Conservation (phyloP, 2,797 vertebrate genomes). For the Eulemur mongoz region DNA sequence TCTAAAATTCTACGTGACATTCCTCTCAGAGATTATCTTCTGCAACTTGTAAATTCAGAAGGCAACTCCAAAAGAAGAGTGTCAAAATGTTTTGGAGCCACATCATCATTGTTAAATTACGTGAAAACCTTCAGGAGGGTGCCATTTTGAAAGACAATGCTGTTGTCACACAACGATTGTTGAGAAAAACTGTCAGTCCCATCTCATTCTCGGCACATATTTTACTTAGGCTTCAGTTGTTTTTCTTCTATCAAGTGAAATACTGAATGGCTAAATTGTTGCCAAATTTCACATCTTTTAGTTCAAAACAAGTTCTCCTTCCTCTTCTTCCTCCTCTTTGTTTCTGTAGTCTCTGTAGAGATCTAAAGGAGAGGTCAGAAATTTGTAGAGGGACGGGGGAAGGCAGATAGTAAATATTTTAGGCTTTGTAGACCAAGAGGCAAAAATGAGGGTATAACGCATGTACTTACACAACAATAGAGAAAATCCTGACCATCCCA, state of each 20-base stretch:
- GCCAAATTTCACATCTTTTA: background rate
- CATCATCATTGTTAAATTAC: slow-evolving; percentile 5
- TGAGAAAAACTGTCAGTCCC: slow-evolving; percentile 1
- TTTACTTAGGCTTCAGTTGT: slow-evolving; percentile 27
- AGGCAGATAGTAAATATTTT: background rate
- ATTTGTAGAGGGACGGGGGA: background rate
- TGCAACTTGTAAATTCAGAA: slow-evolving; percentile 29
- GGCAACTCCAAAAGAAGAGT: slow-evolving; percentile 2
- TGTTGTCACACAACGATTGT: background rate
- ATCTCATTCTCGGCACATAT: slow-evolving; percentile 5
- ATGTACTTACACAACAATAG: background rate
- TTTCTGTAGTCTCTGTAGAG: background rate
- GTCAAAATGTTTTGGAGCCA: slow-evolving; percentile 35
- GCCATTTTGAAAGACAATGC: slow-evolving; percentile 36
- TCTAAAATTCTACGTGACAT: slow-evolving; percentile 19
- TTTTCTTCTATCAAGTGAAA: slow-evolving; percentile 23
- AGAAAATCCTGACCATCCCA: background rate
- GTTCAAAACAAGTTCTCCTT: background rate
- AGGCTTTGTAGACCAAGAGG: background rate
- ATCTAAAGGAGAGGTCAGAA: background rate
- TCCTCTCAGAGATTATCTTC: background rate
- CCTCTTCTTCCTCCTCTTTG: background rate
- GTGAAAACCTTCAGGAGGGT: background rate
- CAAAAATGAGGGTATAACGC: background rate
- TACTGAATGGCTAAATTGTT: slow-evolving; percentile 2